Base-by-base conservation (phyloP, 2,888 invertebrate species). In the Leucoptera coffeella region DNA sequence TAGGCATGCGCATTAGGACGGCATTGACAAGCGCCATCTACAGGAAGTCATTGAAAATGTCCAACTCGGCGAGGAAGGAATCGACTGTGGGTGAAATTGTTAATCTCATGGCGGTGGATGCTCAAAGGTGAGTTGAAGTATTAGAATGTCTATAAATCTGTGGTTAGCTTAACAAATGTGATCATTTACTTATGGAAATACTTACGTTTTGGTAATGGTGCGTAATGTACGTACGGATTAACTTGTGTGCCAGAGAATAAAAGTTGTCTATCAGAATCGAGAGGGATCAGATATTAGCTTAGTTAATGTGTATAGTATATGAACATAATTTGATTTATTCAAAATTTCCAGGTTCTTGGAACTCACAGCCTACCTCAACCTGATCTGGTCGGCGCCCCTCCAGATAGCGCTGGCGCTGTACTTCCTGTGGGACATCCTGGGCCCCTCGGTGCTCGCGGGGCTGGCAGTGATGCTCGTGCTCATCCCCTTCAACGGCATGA, bases 81-180 rank as follows among this genome's bases (percentile, higher is more conserved):
- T 83, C 86, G 0, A 89, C 90, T 0, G 85, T 90, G 1, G 92
- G 92, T 20, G 91, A 92, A 75, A 91, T 92, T 40, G 91, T 92
- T 8, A 92, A 92, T 52, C 65, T 92, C 35, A 92, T 92, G 91
- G 82, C 89, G 4, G 91, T 92, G 0, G 92, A 93, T 55, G 89
- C 90, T 2, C 91, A 92, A 53, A 76, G 83, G 67, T 72, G 45
- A 39, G 33, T 27, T 22, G 8, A 6, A n/a, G n/a, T n/a, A n/a
- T n/a, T n/a, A n/a, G n/a, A n/a, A n/a, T n/a, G n/a, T n/a, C n/a
- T n/a, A n/a, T n/a, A n/a, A n/a, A n/a, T n/a, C n/a, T n/a, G n/a
- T n/a, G n/a, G n/a, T n/a, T n/a, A n/a, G n/a, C n/a, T n/a, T n/a
- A n/a, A n/a, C n/a, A n/a, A n/a, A n/a, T n/a, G n/a, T n/a, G n/a